These are phyloP conservation scores for Lamellibrachia columna DNA, from an alignment of 2,888 invertebrate species.

Conservation along the genomic window DNA sequence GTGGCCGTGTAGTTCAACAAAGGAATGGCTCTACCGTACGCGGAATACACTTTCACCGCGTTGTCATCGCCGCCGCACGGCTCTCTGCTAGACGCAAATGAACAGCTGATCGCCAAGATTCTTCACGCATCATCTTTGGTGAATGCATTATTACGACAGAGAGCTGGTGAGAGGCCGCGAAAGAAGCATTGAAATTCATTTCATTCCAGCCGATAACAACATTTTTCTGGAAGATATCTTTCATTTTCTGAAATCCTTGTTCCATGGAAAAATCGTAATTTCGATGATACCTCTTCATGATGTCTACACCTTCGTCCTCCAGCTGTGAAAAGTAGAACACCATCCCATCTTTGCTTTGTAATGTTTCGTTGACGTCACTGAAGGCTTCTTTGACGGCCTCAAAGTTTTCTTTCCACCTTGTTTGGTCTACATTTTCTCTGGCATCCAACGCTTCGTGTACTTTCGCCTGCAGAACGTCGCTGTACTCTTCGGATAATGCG, in stretches of 20 bases:
- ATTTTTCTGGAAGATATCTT: background rate
- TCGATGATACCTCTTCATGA: background rate
- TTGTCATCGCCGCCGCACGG: background rate
- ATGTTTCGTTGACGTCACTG: background rate
- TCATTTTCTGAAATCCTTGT: background rate
- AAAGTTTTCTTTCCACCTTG: background rate
- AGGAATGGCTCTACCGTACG: background rate
- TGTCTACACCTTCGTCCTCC: background rate
- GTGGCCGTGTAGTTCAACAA: background rate
- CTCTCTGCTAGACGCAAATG: background rate
- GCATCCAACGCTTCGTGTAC: background rate
- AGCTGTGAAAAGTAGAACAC: background rate
- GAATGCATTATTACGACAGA: background rate
- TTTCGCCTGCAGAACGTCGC: background rate
- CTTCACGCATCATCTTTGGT: background rate
- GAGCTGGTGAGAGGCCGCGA: background rate
- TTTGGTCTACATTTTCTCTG: background rate
- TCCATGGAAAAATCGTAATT: background rate
- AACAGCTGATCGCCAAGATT: background rate
- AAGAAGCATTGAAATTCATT: background rate
- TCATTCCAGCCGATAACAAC: background rate
- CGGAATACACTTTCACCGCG: background rate
- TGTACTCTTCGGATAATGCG: background rate
- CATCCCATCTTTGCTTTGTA: background rate
- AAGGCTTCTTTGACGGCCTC: constrained; percentile 10